phyloP scores from a whole-genome alignment of 2,113 vertebrate species.

The Catagonus wagneri region DNA sequence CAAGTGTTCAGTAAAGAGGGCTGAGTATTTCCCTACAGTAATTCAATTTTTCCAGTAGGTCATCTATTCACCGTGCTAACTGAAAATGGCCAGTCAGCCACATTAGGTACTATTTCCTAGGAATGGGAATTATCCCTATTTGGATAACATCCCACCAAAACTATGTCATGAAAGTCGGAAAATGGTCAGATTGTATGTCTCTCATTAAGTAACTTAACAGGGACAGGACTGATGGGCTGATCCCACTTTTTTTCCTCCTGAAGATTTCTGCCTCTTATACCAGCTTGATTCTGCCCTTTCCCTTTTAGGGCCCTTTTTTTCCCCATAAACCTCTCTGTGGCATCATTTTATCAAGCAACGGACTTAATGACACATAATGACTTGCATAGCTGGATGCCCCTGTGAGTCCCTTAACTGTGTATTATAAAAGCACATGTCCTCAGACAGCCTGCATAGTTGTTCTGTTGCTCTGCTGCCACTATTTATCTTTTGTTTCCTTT shows the following conservation, averaged over 20 bases:
- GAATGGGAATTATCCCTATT: slow-evolving; percentile 28
- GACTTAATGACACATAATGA: slow-evolving; percentile 23
- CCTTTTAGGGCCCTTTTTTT: background rate
- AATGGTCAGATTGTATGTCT: background rate
- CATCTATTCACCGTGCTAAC: slow-evolving; percentile 29
- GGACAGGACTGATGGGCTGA: background rate
- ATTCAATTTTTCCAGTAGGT: slow-evolving; percentile 62
- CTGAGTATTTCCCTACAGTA: background rate
- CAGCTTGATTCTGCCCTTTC: background rate
- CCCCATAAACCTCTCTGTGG: background rate
- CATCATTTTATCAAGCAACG: slow-evolving; percentile 27
- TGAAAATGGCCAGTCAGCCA: slow-evolving; percentile 1
- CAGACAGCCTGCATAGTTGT: background rate
- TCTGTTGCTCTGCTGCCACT: background rate
- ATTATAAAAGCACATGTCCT: slow-evolving; percentile 16
- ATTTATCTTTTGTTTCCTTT: slow-evolving; percentile 39
- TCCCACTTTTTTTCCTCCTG: background rate
- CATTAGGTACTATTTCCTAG: slow-evolving; percentile 47
- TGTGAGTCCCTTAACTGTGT: background rate
- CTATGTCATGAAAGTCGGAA: background rate
- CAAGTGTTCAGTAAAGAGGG: slow-evolving; percentile 42
- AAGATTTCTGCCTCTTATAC: slow-evolving; percentile 2
- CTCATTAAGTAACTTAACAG: slow-evolving; percentile 34
- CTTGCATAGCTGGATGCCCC: background rate
- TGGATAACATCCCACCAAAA: slow-evolving; percentile 12